Conservation (phyloP, 2,888 invertebrate species). For the Drosophila ustulata region DNA sequence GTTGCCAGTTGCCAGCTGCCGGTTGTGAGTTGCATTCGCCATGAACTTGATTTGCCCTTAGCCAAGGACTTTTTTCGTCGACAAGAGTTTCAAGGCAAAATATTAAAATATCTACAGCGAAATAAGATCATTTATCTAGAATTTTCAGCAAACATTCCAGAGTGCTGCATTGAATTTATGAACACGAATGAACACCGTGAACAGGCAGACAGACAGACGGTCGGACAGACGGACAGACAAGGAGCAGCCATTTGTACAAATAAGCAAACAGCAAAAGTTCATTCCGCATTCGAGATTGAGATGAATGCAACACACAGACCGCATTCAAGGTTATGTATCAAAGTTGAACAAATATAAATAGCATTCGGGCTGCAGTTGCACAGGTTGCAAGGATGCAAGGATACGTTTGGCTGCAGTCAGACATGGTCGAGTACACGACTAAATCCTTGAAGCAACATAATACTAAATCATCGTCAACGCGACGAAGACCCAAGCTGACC, state of each 20-base stretch:
- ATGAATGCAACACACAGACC: conserved; percentile 66
- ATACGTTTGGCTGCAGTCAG: conserved; percentile 41
- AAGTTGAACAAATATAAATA: conserved; percentile 75
- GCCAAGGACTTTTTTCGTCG: conserved; percentile 82
- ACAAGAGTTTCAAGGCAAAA: conserved; percentile 69
- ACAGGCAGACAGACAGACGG: background rate
- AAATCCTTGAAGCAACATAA: conserved; percentile 82
- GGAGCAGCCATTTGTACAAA: conserved; percentile 78
- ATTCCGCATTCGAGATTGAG: conserved; percentile 56
- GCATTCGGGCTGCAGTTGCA: conserved; percentile 1
- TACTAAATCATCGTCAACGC: conserved; percentile 83
- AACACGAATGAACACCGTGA: conserved; percentile 63
- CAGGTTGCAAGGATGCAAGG: conserved; percentile 46
- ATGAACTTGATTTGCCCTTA: conserved; percentile 84
- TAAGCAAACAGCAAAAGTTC: conserved; percentile 59
- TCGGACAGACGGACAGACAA: conserved; percentile 26
- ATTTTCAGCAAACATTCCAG: conserved; percentile 52
- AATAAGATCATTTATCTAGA: conserved; percentile 76
- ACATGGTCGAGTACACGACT: conserved; percentile 75
- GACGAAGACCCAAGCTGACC: conserved; percentile 38
- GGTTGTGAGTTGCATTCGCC: conserved; percentile 56
- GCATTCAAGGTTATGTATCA: conserved; percentile 82
- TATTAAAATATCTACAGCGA: conserved; percentile 75
- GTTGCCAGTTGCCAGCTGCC: conserved; percentile 18
- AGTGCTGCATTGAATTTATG: conserved; percentile 76